Conservation (phyloP, 2,113 vertebrate genomes). For the Sakesphorus luctuosus region DNA sequence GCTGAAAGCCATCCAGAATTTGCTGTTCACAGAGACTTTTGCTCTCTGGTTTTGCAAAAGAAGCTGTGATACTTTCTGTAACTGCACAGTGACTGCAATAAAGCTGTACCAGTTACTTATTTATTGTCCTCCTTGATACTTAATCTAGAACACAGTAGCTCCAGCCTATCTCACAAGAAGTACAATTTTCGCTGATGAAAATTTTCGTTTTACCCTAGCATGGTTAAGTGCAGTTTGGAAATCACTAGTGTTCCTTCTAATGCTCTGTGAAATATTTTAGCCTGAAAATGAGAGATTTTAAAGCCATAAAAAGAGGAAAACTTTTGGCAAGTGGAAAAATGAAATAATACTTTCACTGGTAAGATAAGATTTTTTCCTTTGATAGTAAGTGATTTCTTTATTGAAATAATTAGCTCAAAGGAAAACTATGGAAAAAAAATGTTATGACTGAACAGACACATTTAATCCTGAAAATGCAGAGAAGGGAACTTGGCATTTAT, state of each 20-base stretch:
- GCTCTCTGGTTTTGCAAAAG: not conserved
- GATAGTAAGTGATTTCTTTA: not conserved
- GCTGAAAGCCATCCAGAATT: not conserved
- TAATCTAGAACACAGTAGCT: not conserved
- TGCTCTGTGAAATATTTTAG: not conserved
- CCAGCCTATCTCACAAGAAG: not conserved
- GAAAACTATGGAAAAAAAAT: not conserved
- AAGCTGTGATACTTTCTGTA: not conserved
- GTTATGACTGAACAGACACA: not conserved
- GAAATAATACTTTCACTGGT: not conserved
- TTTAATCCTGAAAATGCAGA: constrained; percentile 45
- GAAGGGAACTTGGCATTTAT: constrained; percentile 43
- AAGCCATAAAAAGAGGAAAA: not conserved
- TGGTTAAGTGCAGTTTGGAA: not conserved
- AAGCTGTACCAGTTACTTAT: not conserved
- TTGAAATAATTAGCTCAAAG: not conserved
- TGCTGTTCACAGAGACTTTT: not conserved
- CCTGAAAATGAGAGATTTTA: not conserved
- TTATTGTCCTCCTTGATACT: not conserved
- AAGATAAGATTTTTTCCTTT: not conserved
- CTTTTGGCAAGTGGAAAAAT: not conserved
- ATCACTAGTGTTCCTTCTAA: not conserved
- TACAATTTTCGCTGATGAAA: not conserved
- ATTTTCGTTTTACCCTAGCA: not conserved
- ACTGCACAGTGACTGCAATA: not conserved